Percentiles rank a stretch among this genome's conserved stretches.
Evolutionary conservation across 1,140 invertebrate genomes (phyloP).

Genomic region (Drosophila elegans): DNA sequence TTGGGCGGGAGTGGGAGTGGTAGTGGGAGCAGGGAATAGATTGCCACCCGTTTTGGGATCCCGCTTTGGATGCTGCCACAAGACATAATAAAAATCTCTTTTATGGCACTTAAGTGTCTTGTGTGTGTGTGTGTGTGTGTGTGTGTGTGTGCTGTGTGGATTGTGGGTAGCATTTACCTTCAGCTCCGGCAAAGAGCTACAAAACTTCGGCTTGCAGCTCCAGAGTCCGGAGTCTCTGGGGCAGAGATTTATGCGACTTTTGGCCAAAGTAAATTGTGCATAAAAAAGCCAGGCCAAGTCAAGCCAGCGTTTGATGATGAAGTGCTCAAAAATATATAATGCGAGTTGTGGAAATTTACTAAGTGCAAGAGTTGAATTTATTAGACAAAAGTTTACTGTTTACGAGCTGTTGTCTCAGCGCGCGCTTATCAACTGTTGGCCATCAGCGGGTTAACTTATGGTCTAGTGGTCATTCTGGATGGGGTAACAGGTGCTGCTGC

Average conservation of each 20-base stretch:
- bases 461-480: constrained; percentile 19
- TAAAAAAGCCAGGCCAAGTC: constrained; percentile 70
- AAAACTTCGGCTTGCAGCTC: constrained; percentile 19
- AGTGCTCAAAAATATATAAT: constrained; percentile 78
- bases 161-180: constrained; percentile 82
- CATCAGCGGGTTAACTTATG: constrained; percentile 76
- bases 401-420: constrained; percentile 70
- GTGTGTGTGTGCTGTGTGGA: constrained; percentile 31
- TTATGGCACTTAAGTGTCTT: constrained; percentile 82
- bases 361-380: constrained; percentile 81
- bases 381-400: constrained; percentile 80
- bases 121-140: constrained; percentile 49
- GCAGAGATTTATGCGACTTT: constrained; percentile 78
- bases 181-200: constrained; percentile 16
- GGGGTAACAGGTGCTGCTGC: constrained; percentile 68
- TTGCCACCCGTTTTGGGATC: constrained; percentile 40
- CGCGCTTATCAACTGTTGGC: constrained; percentile 66
- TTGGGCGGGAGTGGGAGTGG: too few species aligned
- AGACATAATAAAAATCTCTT: constrained; percentile 83
- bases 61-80: constrained; percentile 56
- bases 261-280: constrained; percentile 82
- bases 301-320: constrained; percentile 73
- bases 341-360: constrained; percentile 74
- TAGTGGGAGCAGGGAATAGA: constrained; percentile 31
- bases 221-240: constrained; percentile 32